Evolutionary conservation across 1,140 invertebrate species (phyloP).

Genomic region (Geopemphigus sp.): DNA sequence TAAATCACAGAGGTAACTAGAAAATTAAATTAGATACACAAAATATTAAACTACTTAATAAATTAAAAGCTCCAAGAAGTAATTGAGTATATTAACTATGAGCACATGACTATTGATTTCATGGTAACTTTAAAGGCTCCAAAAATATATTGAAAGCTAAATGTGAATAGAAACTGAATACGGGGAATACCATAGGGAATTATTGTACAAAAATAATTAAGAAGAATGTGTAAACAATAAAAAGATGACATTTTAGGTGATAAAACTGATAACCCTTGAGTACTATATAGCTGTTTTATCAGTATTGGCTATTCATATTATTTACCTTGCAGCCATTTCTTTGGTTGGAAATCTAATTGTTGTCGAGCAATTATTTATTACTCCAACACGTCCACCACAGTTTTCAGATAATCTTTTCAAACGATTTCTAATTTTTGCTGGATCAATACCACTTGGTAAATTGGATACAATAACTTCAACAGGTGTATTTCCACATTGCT

Average conservation of each 20-base stretch:
- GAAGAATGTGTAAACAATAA: conserved; percentile 25
- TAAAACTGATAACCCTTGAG: conserved; percentile 39
- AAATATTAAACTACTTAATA: conserved; percentile 43
- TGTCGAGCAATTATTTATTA: conserved; percentile 65
- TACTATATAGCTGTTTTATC: conserved; percentile 10
- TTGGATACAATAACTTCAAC: conserved; percentile 58
- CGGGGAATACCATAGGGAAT: conserved; percentile 45
- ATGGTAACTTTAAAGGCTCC: background rate
- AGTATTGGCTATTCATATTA: background rate
- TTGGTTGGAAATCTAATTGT: conserved; percentile 69
- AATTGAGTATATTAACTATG: background rate
- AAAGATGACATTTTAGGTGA: conserved; percentile 12
- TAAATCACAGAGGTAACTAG: conserved; percentile 37
- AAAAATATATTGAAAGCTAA: conserved; percentile 36
- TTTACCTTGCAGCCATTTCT: conserved; percentile 72
- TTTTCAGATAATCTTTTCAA: conserved; percentile 73
- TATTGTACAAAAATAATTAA: conserved; percentile 33
- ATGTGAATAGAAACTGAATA: conserved; percentile 10
- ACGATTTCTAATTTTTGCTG: conserved; percentile 59
- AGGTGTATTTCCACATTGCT: conserved; percentile 52
- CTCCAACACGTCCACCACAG: conserved; percentile 74
- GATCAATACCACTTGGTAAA: conserved; percentile 57
- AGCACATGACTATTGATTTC: conserved; percentile 4
- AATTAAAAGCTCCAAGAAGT: conserved; percentile 32
- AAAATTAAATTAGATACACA: conserved; percentile 44